A percentile compares a stretch with the other conserved stretches of the same genome.
Evolutionary conservation across 2,888 invertebrate species (phyloP).

Genomic region (Stramonita haemastoma): DNA sequence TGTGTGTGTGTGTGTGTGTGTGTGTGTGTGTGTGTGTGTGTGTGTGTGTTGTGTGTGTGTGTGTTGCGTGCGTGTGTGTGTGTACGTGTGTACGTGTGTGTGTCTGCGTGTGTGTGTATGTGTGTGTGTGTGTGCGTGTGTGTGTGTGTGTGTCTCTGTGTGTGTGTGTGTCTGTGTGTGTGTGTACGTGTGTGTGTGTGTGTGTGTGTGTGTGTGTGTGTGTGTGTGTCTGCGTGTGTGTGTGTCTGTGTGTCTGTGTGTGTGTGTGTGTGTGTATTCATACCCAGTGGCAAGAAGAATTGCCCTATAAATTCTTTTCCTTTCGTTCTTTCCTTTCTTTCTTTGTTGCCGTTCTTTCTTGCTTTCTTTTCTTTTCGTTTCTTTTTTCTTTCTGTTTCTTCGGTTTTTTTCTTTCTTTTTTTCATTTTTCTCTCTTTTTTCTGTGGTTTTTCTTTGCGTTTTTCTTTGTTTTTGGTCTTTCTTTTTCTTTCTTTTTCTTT

Average conservation of each 20-base stretch:
- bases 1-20: neutral
- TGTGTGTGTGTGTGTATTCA: neutral
- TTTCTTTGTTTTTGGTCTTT: too few relatives aligned
- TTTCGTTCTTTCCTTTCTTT: neutral
- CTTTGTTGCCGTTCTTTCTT: neutral
- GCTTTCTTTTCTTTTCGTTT: neutral
- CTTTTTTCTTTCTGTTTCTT: neutral
- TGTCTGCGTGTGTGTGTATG: neutral
- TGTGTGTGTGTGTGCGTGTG: neutral
- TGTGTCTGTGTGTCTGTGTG: neutral
- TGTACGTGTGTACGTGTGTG: neutral
- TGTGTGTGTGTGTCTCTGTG: neutral
- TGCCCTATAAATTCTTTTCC: neutral
- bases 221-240: conserved; percentile 5
- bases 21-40: neutral
- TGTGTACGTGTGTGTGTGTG: neutral
- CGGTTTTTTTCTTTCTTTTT: neutral
- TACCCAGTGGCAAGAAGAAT: neutral
- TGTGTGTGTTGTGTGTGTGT: conserved; percentile 8
- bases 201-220: neutral
- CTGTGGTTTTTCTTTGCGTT: too few relatives aligned
- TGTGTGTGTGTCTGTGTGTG: neutral
- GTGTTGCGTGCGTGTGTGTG: neutral
- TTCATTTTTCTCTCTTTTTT: neutral
- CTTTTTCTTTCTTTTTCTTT: too few relatives aligned